Percentiles rank a stretch among this genome's conserved stretches.
phyloP scores from a whole-genome alignment of 1,140 invertebrate genomes.

The Atta texana region DNA sequence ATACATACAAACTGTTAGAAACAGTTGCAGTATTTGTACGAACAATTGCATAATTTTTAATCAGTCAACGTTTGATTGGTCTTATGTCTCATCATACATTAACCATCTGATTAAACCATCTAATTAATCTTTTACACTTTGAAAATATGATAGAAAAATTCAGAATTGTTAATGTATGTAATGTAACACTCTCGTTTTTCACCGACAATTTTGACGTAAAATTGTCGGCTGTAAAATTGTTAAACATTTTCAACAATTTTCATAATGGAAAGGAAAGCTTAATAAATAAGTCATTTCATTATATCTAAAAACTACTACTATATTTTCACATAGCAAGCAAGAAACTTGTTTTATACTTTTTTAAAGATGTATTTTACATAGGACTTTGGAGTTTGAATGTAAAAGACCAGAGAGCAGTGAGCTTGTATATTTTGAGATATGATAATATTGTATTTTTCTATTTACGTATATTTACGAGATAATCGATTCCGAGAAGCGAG shows the following conservation, averaged over 20 bases:
- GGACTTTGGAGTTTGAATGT: slow-evolving; percentile 70
- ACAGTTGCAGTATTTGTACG: slow-evolving; percentile 54
- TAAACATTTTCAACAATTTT: slow-evolving; percentile 24
- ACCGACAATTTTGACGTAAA: background rate
- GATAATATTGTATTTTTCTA: slow-evolving; percentile 72
- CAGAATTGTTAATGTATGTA: background rate
- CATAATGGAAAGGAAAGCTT: slow-evolving; percentile 57
- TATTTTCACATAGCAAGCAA: slow-evolving; percentile 74
- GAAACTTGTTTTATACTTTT: slow-evolving; percentile 81
- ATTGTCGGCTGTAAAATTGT: background rate
- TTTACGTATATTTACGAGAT: slow-evolving; percentile 23
- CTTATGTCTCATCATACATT: slow-evolving; percentile 61
- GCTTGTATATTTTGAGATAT: slow-evolving; percentile 67
- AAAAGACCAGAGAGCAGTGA: slow-evolving; percentile 62
- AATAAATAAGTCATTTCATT: slow-evolving; percentile 60
- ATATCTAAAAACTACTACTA: slow-evolving; percentile 66
- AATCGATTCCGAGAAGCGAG: slow-evolving; percentile 32
- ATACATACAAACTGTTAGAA: slow-evolving; percentile 53
- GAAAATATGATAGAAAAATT: slow-evolving; percentile 27
- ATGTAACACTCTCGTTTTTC: slow-evolving; percentile 7
- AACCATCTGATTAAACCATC: slow-evolving; percentile 58
- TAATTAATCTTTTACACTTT: slow-evolving; percentile 45
- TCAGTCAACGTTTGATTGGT: slow-evolving; percentile 51
- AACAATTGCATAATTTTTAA: slow-evolving; percentile 48
- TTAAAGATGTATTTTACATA: slow-evolving; percentile 78